A percentile compares a stretch with the other conserved stretches of the same genome.
These are phyloP conservation scores for Coracias cyanogaster DNA, from an alignment of 2,797 vertebrate species.

Conservation along the genomic window DNA sequence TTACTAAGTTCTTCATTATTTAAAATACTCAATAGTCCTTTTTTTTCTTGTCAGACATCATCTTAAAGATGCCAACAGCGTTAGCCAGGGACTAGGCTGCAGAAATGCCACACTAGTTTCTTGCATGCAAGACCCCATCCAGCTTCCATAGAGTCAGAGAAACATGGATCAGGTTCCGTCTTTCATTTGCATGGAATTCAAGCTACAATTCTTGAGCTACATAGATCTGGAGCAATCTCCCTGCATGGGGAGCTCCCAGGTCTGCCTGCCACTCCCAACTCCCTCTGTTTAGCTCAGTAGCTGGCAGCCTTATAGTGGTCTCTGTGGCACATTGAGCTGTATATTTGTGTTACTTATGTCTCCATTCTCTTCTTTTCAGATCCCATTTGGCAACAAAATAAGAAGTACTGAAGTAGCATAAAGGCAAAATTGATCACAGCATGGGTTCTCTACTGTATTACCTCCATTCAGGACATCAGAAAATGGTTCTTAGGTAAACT, in stretches of 20 bases:
- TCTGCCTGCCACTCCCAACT: background rate
- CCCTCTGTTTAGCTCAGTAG: background rate
- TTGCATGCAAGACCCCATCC: background rate
- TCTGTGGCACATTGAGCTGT: background rate
- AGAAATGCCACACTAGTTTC: background rate
- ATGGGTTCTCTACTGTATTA: background rate
- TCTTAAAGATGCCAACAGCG: background rate
- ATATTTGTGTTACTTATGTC: background rate
- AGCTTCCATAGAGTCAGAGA: background rate
- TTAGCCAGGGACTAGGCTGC: background rate
- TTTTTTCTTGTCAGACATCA: background rate
- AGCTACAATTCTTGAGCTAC: background rate
- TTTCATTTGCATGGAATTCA: background rate
- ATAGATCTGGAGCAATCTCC: background rate
- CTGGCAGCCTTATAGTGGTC: background rate
- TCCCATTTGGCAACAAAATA: background rate
- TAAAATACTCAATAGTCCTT: background rate
- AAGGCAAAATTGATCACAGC: background rate
- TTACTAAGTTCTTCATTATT: background rate
- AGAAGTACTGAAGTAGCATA: background rate
- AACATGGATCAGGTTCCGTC: background rate
- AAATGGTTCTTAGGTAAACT: background rate
- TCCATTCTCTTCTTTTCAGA: background rate
- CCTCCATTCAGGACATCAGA: background rate
- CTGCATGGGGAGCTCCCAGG: background rate